A percentile compares a stretch with the other conserved stretches of the same genome.
Evolutionary conservation across 37 sponge, comb jelly and placozoan species (phyloP).

Genomic region (Aplysina aerophoba): DNA sequence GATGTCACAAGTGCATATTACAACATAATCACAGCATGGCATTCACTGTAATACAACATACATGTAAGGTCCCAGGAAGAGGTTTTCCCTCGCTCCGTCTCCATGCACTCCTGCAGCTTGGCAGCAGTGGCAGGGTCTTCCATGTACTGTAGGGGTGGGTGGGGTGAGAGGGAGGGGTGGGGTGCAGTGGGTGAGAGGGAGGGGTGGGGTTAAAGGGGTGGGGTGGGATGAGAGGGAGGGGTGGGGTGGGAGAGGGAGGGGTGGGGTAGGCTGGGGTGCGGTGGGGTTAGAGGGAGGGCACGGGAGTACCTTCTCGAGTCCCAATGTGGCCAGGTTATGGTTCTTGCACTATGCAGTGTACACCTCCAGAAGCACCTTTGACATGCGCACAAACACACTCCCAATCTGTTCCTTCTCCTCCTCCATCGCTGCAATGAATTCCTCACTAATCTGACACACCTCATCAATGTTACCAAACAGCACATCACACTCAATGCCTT

Average conservation of each 20-base stretch:
- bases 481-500: constrained; percentile 42
- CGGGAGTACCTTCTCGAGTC: constrained; percentile 79
- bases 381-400: neutral
- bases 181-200: too few species aligned
- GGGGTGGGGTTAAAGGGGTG: too few species aligned
- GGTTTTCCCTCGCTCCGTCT: constrained; percentile 3
- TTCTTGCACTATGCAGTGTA: constrained; percentile 71
- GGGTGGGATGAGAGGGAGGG: too few species aligned
- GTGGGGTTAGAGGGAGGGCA: too few species aligned
- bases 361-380: neutral
- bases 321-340: constrained; percentile 54
- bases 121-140: neutral
- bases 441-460: neutral
- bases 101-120: neutral
- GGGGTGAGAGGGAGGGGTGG: neutral
- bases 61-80: constrained; percentile 90
- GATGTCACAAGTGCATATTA: too few species aligned
- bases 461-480: constrained; percentile 70
- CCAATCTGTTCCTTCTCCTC: constrained; percentile 3
- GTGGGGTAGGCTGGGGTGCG: too few species aligned
- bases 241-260: too few species aligned
- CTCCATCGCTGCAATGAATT: constrained; percentile 50
- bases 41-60: constrained; percentile 76
- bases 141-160: neutral
- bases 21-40: constrained; percentile 35